Evolutionary conservation across 2,888 invertebrate genomes (phyloP).

Genomic region (Drosophila flavopinicola): DNA sequence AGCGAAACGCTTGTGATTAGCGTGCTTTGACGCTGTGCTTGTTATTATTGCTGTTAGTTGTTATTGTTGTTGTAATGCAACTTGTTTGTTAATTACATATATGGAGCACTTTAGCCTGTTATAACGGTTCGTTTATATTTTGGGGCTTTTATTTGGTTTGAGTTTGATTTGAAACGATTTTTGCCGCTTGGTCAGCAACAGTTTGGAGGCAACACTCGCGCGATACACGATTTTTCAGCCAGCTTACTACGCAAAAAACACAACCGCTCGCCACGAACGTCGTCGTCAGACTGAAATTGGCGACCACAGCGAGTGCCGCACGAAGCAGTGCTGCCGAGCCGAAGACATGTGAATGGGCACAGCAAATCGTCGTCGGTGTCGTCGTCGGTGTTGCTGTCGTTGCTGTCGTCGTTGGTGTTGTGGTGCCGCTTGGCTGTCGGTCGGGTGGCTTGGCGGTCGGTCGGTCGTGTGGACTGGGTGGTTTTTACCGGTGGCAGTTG

Average conservation of each 20-base stretch:
- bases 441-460: slow-evolving; percentile 8
- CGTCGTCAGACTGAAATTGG: slow-evolving; percentile 72
- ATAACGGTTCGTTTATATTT: neutral
- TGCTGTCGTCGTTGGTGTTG: slow-evolving; percentile 24
- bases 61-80: slow-evolving; percentile 33
- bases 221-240: slow-evolving; percentile 13
- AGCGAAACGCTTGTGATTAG: slow-evolving; percentile 36
- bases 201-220: slow-evolving; percentile 32
- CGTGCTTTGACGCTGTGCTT: slow-evolving; percentile 15
- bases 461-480: slow-evolving; percentile 21
- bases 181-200: slow-evolving; percentile 30
- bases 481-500: slow-evolving; percentile 62
- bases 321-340: slow-evolving; percentile 48
- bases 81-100: slow-evolving; percentile 27
- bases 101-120: neutral
- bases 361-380: slow-evolving; percentile 61
- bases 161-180: slow-evolving; percentile 1
- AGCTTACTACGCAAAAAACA: slow-evolving; percentile 8
- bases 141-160: neutral
- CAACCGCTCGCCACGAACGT: slow-evolving; percentile 76
- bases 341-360: slow-evolving; percentile 57
- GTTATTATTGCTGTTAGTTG: slow-evolving; percentile 8
- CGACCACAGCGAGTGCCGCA: slow-evolving; percentile 27
- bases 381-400: slow-evolving; percentile 41
- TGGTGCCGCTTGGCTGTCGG: slow-evolving; percentile 18